A percentile compares a stretch with the other conserved stretches of the same genome.
phyloP scores from a whole-genome alignment of 2,113 vertebrate genomes.

The Elaphurus davidianus region DNA sequence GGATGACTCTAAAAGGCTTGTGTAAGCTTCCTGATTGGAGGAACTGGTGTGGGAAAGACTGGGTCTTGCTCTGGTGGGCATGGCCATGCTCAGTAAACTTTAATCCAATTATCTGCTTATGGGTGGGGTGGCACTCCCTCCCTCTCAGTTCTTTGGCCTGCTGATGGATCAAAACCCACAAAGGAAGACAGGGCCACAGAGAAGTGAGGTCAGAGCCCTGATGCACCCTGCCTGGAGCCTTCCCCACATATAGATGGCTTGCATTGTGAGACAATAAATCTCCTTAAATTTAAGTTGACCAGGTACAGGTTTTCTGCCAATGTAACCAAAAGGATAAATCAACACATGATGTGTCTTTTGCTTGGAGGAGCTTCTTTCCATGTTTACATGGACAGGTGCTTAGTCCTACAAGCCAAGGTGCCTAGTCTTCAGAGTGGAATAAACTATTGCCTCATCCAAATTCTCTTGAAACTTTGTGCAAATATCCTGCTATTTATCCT shows the following conservation, averaged over 20 bases:
- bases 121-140: neutral
- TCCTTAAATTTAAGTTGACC: neutral
- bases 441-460: neutral
- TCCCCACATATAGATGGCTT: neutral
- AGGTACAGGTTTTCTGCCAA: neutral
- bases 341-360: neutral
- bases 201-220: neutral
- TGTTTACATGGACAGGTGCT: neutral
- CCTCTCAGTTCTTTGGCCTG: neutral
- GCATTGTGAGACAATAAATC: neutral
- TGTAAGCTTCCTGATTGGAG: neutral
- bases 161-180: neutral
- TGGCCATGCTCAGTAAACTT: neutral
- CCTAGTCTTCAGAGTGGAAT: neutral
- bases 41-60: neutral
- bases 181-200: neutral
- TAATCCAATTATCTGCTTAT: neutral
- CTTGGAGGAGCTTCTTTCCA: neutral
- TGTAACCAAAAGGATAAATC: neutral
- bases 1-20: neutral
- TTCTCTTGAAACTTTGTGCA: neutral
- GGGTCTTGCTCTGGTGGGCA: neutral
- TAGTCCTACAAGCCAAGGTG: neutral
- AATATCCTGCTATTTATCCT: neutral
- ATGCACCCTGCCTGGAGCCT: neutral